Base-by-base conservation (phyloP, 1,140 invertebrate genomes). In the Pogonomyrmex barbatus region DNA sequence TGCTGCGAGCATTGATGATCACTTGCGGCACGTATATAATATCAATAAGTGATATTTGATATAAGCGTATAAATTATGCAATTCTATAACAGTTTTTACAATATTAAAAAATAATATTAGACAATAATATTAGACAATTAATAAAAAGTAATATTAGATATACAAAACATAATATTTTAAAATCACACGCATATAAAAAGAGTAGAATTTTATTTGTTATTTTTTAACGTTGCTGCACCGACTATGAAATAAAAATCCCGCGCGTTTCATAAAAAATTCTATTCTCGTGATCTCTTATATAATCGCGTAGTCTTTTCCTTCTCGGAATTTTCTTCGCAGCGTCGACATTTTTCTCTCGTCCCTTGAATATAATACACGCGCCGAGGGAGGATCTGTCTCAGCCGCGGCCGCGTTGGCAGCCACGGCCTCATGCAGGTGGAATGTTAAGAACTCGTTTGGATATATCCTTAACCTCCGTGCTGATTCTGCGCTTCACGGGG, bases 381-480 rank as follows among this genome's bases (percentile, higher is more conserved):
- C 30, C 39, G 42, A 73, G 79, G 58, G 10, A 60, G 58, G 76
- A 58, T 75, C 56, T 24, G 76, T 52, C 77, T 81, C 73, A 82
- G 78, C 60, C 77, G 24, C 71, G 81, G 45, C 65, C n/a, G 65
- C 62, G 76, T 14, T 86, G 68, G 84, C 65, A 71, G 77, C 45
- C 50, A 63, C 45, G 75, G 62, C 33, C 45, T 54, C 30, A 78
- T 73, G 88, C 89, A 90, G 89, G 88, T 90, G 88, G 86, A 90
- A 90, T 90, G 89, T 87, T 62, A 86, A 90, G 89, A 91, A 90
- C 90, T 88, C 87, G 90, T 90, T 91, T 88, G 84, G 89, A 88
- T 87, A 85, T 90, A 91, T 91, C 88, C 88, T 91, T 91, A 91
- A 90, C 91, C 88, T 79, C 82, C 84, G 86, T 83, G 90, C 88